A percentile compares a stretch with the other conserved stretches of the same genome.
Conservation (phyloP, 2,113 vertebrate species). For the Malurus cyaneus region DNA sequence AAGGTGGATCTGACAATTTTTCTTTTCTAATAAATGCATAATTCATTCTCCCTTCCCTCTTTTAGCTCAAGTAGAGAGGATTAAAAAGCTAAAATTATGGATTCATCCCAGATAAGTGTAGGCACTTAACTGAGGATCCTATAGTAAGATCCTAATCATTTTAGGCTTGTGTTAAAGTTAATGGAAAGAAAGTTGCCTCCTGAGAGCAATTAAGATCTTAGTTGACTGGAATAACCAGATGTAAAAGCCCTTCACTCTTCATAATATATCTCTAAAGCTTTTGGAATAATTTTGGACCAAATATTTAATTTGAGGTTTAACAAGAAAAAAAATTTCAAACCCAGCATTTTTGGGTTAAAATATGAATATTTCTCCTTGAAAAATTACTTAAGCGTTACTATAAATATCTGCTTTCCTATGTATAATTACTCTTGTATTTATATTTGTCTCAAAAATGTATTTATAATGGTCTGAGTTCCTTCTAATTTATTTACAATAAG, state of each 20-base stretch:
- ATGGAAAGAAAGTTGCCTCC: conserved; percentile 24
- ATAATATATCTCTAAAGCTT: neutral
- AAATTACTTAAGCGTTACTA: neutral
- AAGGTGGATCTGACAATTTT: neutral
- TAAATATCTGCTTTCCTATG: neutral
- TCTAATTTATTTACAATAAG: neutral
- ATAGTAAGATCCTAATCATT: conserved; percentile 12
- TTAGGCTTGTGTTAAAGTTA: conserved; percentile 12
- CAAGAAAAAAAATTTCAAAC: neutral
- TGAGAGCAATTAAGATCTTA: conserved; percentile 35
- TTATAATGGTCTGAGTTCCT: neutral
- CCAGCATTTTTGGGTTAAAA: neutral
- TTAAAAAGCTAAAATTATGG: conserved; percentile 1
- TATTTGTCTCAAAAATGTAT: neutral
- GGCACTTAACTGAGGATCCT: neutral
- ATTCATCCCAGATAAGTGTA: neutral
- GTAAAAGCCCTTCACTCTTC: conserved; percentile 18
- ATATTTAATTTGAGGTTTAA: conserved; percentile 28
- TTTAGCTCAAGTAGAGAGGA: neutral
- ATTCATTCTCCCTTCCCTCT: neutral
- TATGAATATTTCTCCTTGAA: neutral
- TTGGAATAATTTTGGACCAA: conserved; percentile 5
- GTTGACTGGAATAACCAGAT: conserved; percentile 5
- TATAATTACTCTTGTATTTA: neutral
- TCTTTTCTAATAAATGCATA: neutral